Evolutionary conservation across 2,888 invertebrate species (phyloP).

Genomic region (Ypsolopha sequella): DNA sequence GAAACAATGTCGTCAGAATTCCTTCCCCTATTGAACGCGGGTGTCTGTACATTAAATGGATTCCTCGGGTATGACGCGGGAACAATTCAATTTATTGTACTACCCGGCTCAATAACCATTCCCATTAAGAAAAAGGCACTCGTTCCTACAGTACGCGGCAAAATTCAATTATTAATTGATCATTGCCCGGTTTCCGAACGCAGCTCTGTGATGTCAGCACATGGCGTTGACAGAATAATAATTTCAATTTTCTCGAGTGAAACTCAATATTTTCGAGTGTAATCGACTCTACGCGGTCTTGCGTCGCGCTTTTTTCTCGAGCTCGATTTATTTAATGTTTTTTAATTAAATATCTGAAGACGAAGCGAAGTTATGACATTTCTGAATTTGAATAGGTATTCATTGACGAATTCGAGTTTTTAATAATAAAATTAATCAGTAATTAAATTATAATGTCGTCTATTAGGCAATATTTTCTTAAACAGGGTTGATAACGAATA

Average conservation of each 20-base stretch:
- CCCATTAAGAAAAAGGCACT: conserved; percentile 49
- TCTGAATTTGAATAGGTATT: conserved; percentile 9
- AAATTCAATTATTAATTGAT: conserved; percentile 41
- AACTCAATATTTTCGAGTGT: conserved; percentile 21
- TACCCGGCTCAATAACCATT: conserved; percentile 22
- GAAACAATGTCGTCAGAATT: conserved; percentile 21
- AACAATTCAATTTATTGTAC: conserved; percentile 37
- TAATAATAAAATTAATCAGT: conserved; percentile 8
- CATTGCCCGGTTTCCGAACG: conserved; percentile 10
- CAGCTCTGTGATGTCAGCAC: conserved; percentile 7
- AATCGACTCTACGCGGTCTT: conserved; percentile 6
- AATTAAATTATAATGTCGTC: too few relatives aligned
- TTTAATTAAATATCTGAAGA: conserved; percentile 26
- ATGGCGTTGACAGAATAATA: conserved; percentile 35
- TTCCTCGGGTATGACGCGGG: conserved; percentile 29
- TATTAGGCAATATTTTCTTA: too few relatives aligned
- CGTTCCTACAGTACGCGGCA: conserved; percentile 11
- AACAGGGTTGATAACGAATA: too few relatives aligned
- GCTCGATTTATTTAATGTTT: conserved; percentile 11
- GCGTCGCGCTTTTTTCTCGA: conserved; percentile 1
- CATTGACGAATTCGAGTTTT: conserved; percentile 6
- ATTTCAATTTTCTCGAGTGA: conserved; percentile 21
- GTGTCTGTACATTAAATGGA: conserved; percentile 25
- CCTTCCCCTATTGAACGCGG: conserved; percentile 3
- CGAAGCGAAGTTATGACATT: conserved; percentile 11